phyloP scores from a whole-genome alignment of 2,113 vertebrate genomes.

The crab-eating macaque (Macaca fascicularis) region T2T-MFA8v1.1 NC_088387.1:100363501-100364000 shows the following conservation, averaged over 20 bases:
- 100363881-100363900: neutral
- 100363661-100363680: conserved; percentile 20
- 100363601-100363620: conserved; percentile 55
- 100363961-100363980: neutral
- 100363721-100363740: neutral
- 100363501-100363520: conserved; percentile 43
- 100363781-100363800: neutral
- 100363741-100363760: neutral
- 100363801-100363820: neutral
- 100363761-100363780: neutral
- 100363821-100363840: neutral
- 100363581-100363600: conserved; percentile 62
- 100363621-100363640: conserved; percentile 56
- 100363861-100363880: neutral
- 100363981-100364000: neutral
- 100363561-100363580: conserved; percentile 58
- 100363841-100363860: neutral
- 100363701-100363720: neutral
- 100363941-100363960: neutral
- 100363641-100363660: neutral
- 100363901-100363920: neutral
- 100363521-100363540: conserved; percentile 22
- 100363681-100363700: neutral
- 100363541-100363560: conserved; percentile 45
- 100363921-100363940: neutral